These are phyloP conservation scores for Argyresthia goedartella DNA, from an alignment of 2,888 invertebrate species.

Conservation along the genomic window DNA sequence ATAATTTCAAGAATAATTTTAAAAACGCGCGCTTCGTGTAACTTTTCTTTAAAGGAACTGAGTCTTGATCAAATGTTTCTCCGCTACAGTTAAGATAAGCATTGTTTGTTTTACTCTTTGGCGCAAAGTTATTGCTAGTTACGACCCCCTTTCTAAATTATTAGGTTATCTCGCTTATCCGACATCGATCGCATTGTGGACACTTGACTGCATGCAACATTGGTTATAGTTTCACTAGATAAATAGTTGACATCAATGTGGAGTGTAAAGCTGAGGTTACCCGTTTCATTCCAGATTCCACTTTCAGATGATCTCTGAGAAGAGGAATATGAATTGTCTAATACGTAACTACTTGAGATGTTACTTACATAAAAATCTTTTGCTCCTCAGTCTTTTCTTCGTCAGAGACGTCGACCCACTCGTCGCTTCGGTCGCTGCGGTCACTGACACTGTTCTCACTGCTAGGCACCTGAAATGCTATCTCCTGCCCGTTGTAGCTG, in stretches of 20 bases:
- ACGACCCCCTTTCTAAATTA: conserved; percentile 8
- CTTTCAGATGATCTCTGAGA: too few species aligned
- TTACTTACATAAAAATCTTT: conserved; percentile 71
- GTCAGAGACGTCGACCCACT: conserved; percentile 77
- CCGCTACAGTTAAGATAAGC: conserved; percentile 39
- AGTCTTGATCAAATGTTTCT: conserved; percentile 19
- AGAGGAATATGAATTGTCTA: too few species aligned
- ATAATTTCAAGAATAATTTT: not conserved
- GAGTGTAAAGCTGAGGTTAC: too few species aligned
- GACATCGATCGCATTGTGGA: too few species aligned
- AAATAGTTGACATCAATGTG: too few species aligned
- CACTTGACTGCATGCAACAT: too few species aligned
- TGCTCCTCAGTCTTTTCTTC: conserved; percentile 63
- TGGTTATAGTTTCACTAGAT: too few species aligned
- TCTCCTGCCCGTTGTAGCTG: conserved; percentile 61
- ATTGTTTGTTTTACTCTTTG: conserved; percentile 45
- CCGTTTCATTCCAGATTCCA: too few species aligned
- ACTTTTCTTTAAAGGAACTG: not conserved
- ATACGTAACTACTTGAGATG: not conserved
- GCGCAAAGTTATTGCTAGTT: conserved; percentile 27
- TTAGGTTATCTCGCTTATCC: conserved; percentile 1
- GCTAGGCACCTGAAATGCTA: conserved; percentile 63
- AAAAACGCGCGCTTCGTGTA: not conserved
- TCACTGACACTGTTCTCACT: conserved; percentile 73
- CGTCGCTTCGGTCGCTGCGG: conserved; percentile 73